phyloP scores from a whole-genome alignment of 1,140 invertebrate genomes.

The Saccostrea cuccullata region DNA sequence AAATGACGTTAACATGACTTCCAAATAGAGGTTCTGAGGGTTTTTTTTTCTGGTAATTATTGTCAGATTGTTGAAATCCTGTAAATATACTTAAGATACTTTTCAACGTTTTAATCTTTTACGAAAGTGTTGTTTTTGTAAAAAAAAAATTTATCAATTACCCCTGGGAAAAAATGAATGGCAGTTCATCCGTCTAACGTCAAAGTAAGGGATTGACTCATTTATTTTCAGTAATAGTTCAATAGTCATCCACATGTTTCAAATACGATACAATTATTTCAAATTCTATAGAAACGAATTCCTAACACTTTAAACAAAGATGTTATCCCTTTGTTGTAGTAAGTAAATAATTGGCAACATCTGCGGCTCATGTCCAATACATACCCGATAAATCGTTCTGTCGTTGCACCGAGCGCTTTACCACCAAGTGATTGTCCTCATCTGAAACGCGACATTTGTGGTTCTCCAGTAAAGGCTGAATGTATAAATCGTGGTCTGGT shows the following conservation, averaged over 20 bases:
- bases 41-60: no score
- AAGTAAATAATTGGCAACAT: neutral
- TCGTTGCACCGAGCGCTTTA: neutral
- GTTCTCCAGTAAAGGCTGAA: slow-evolving; percentile 57
- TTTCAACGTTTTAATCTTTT: neutral
- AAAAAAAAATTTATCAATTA: neutral
- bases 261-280: neutral
- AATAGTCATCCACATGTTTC: neutral
- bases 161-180: neutral
- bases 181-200: neutral
- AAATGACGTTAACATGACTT: neutral
- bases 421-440: neutral
- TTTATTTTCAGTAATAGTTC: neutral
- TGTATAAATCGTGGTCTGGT: slow-evolving; percentile 60
- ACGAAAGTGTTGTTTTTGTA: neutral
- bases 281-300: neutral
- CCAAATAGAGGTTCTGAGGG: neutral
- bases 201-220: neutral
- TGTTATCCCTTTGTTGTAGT: neutral
- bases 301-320: neutral
- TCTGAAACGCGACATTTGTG: slow-evolving; percentile 40
- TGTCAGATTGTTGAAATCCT: no score
- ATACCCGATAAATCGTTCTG: neutral
- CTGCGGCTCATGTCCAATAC: neutral
- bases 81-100: no score